phyloP scores from a whole-genome alignment of 2,113 vertebrate genomes.

The Canis aureus region DNA sequence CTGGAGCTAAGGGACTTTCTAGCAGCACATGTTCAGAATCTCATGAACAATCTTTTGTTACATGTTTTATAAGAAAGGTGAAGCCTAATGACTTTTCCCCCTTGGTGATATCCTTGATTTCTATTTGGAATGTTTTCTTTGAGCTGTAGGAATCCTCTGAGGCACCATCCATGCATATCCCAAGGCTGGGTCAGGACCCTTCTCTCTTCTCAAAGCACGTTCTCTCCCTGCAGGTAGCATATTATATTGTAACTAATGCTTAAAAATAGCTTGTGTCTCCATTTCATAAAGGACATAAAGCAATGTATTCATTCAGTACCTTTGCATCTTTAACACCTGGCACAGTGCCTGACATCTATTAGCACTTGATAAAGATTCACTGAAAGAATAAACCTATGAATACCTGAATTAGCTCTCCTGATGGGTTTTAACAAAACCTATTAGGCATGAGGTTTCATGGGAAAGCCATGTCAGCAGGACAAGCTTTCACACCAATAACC shows the following conservation, averaged over 20 bases:
- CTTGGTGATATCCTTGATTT: not conserved
- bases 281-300: not conserved
- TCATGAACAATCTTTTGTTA: not conserved
- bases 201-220: not conserved
- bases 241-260: not conserved
- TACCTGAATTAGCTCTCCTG: not conserved
- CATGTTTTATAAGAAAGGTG: not conserved
- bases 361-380: not conserved
- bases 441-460: not conserved
- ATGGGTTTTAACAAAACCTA: slow-evolving; percentile 20
- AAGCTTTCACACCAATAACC: not conserved
- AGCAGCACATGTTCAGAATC: not conserved
- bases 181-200: not conserved
- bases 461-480: not conserved
- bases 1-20: not conserved
- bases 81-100: not conserved
- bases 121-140: not conserved
- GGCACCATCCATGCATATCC: not conserved
- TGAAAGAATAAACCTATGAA: not conserved
- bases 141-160: not conserved
- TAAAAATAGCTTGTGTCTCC: not conserved
- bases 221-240: not conserved
- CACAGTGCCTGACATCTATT: not conserved
- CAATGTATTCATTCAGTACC: not conserved
- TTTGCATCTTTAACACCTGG: not conserved